Evolutionary conservation across 1,140 invertebrate species (phyloP), one percentile per base, ranked within the genome.

Genomic region (Luehdorfia chinensis): DNA sequence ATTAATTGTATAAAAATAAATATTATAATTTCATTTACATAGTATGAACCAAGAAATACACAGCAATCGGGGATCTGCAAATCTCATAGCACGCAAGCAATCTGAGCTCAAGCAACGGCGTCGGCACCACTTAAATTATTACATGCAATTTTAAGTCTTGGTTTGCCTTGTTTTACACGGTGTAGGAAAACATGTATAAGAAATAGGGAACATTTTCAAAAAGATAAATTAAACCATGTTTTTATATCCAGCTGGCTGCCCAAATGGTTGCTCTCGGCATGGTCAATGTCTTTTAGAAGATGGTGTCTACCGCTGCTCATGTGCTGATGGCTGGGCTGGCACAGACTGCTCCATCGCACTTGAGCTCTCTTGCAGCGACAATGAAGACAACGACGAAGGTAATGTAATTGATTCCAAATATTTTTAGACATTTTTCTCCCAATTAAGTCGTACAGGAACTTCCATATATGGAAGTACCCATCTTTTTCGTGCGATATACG

Each of bases 381-480:
- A 94, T 67, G 90, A 94, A 49, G 98, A 99, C 81, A 99, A 99
- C 86, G 98, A 99, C 87, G 91, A 95, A 87, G 97, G 97, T 99
- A 90, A 55, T 37, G 34, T 37, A 37, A 23, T 9, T n/a, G n/a
- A n/a, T n/a, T n/a, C 0, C 34, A 2, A 13, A 55, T 31, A 6
- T 25, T 19, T 32, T 2, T 45, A 19, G 18, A 4, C 11, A 21
- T 9, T 11, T 4, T 37, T 37, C 6, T 37, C 18, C 12, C n/a
- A 37, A 34, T 15, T 19, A 37, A 19, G n/a, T 33, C 14, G 34
- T 37, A 37, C 18, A 21, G 34, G n/a, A 37, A 16, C 34, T 37
- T 37, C 18, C 34, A 6, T 19, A 12, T 7, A 37, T 16, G 34
- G 34, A 37, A 37, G 18, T 9, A n/a, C 8, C 18, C n/a, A 9